Conservation (phyloP, 2,113 vertebrate species). For the Bothrops jararaca region DNA sequence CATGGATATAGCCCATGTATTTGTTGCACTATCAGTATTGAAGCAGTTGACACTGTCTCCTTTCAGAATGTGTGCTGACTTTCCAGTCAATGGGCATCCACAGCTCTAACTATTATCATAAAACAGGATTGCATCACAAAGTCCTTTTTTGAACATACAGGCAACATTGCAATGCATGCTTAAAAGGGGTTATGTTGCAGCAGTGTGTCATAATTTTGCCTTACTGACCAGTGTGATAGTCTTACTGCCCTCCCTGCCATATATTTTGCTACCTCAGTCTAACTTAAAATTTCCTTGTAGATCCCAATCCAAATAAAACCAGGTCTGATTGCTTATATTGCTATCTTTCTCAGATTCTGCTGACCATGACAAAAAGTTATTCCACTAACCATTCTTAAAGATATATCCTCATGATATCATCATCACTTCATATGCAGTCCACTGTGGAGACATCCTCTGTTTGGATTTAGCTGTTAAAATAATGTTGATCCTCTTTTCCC, state of each 20-base stretch:
- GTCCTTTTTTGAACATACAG: not conserved
- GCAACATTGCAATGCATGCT: not conserved
- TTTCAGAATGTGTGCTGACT: not conserved
- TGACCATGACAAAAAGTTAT: not conserved
- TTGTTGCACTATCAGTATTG: not conserved
- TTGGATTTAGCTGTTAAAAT: not conserved
- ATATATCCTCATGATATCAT: not conserved
- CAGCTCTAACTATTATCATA: not conserved
- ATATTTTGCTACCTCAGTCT: not conserved
- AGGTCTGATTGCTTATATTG: not conserved
- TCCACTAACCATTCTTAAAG: not conserved
- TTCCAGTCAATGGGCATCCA: not conserved
- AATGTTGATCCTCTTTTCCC: not conserved
- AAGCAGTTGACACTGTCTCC: not conserved
- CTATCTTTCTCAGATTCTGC: not conserved
- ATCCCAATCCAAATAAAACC: not conserved
- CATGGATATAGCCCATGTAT: not conserved
- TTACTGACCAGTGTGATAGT: not conserved
- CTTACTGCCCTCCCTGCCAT: not conserved
- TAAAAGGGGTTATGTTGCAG: not conserved
- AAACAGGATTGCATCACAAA: not conserved
- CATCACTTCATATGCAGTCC: not conserved
- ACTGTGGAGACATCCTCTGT: not conserved
- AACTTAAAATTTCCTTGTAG: not conserved
- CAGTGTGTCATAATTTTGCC: not conserved